Percentiles rank a stretch among this genome's conserved stretches.
Evolutionary conservation across 2,888 invertebrate genomes (phyloP).

Genomic region (Synanthedon formicaeformis): DNA sequence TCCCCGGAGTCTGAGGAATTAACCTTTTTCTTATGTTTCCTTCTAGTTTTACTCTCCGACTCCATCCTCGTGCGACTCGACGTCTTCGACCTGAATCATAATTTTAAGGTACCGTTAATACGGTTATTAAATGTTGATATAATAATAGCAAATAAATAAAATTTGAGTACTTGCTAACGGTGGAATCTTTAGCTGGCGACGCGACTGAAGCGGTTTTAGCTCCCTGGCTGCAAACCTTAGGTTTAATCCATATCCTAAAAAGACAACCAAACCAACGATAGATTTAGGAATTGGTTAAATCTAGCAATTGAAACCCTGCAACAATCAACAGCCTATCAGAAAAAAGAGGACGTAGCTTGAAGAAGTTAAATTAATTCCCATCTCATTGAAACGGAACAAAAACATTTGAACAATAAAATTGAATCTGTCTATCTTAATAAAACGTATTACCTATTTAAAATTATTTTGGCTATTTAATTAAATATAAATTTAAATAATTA

Average conservation of each 20-base stretch:
- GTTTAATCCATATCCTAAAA: conserved; percentile 57
- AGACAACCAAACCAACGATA: too few species aligned
- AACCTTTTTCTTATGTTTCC: conserved; percentile 26
- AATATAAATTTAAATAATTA: too few species aligned
- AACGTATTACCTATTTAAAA: too few species aligned
- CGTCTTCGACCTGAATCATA: conserved; percentile 28
- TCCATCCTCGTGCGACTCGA: conserved; percentile 27
- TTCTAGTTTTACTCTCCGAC: conserved; percentile 26
- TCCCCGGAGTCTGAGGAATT: conserved; percentile 58
- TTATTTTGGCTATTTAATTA: too few species aligned
- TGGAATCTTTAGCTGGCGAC: conserved; percentile 30
- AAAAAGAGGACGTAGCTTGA: too few species aligned
- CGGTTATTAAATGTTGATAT: background rate
- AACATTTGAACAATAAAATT: too few species aligned
- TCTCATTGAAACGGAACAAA: too few species aligned
- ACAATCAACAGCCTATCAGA: too few species aligned
- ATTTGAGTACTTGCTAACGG: conserved; percentile 25
- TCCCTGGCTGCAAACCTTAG: conserved; percentile 27
- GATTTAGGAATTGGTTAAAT: too few species aligned
- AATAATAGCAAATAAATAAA: background rate
- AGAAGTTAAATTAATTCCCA: too few species aligned
- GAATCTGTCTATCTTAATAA: too few species aligned
- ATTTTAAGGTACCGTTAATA: background rate
- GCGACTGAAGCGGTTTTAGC: conserved; percentile 25
- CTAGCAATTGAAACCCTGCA: too few species aligned